Percentiles rank a stretch among this genome's conserved stretches.
Evolutionary conservation across 1,140 invertebrate species (phyloP).

Genomic region (Drosophila seguyi): DNA sequence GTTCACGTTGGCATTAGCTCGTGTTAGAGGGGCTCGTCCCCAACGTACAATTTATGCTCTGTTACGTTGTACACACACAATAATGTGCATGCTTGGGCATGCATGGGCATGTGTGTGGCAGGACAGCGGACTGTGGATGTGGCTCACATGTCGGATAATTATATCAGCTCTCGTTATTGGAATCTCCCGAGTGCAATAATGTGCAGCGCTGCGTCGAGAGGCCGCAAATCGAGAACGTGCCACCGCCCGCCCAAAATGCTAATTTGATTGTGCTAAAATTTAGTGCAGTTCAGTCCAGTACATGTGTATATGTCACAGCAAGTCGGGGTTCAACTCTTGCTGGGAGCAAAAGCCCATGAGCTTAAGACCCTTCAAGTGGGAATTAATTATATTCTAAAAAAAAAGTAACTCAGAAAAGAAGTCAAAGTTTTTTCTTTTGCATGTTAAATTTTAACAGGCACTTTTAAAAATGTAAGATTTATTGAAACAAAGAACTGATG

Average conservation of each 20-base stretch:
- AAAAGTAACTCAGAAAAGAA: no score
- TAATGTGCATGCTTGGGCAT: constrained; percentile 9
- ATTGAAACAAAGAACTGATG: background rate
- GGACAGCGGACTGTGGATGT: background rate
- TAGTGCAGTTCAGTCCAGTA: background rate
- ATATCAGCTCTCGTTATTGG: constrained; percentile 63
- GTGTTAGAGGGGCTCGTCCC: constrained; percentile 51
- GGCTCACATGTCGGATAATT: constrained; percentile 60
- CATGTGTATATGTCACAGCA: background rate
- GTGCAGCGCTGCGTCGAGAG: constrained; percentile 16
- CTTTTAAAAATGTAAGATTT: no score
- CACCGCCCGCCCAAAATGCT: constrained; percentile 45
- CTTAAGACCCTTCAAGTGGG: no score
- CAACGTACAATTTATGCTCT: constrained; percentile 45
- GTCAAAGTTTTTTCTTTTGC: no score
- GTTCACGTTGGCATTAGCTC: background rate
- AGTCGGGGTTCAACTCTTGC: background rate
- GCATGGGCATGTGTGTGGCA: constrained; percentile 12
- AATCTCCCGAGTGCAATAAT: constrained; percentile 65
- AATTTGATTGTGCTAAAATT: constrained; percentile 53
- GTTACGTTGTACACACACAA: constrained; percentile 28
- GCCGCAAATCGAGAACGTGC: constrained; percentile 36
- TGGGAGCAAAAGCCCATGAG: no score
- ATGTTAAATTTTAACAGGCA: no score
- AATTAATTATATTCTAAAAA: no score